Conservation (phyloP, 2,113 vertebrate species). For the Ophiodon elongatus region DNA sequence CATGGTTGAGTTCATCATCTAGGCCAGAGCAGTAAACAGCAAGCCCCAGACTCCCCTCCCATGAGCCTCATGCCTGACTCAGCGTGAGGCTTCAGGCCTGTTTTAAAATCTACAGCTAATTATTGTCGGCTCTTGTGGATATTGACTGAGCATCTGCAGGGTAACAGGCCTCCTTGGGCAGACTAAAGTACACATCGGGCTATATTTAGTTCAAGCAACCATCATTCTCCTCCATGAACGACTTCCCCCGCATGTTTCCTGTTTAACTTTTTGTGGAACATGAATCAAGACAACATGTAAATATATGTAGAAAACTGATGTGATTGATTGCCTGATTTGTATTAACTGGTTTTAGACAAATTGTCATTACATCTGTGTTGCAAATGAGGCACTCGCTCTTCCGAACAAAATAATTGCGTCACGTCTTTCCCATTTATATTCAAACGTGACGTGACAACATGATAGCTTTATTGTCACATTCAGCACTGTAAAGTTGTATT, state of each 20-base stretch:
- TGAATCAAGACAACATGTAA: background rate
- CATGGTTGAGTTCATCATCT: conserved; percentile 34
- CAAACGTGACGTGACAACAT: background rate
- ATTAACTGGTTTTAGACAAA: background rate
- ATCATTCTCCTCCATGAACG: background rate
- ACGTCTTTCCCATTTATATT: background rate
- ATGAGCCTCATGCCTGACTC: conserved; percentile 48
- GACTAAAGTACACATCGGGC: background rate
- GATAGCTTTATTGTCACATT: background rate
- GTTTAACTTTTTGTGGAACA: background rate
- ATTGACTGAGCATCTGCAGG: conserved; percentile 20
- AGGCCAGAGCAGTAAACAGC: conserved; percentile 1
- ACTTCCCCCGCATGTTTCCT: background rate
- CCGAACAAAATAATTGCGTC: background rate
- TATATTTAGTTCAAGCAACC: background rate
- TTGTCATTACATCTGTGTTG: background rate
- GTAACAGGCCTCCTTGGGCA: conserved; percentile 6
- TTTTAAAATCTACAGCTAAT: conserved; percentile 48
- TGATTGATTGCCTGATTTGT: background rate
- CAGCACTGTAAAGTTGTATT: background rate
- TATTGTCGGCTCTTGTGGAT: conserved; percentile 34
- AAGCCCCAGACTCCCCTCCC: conserved; percentile 20
- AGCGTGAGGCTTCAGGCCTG: conserved; percentile 35
- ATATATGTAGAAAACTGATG: background rate
- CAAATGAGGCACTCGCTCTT: background rate